phyloP scores from a whole-genome alignment of 2,113 vertebrate genomes.

The Sylvia atricapilla region DNA sequence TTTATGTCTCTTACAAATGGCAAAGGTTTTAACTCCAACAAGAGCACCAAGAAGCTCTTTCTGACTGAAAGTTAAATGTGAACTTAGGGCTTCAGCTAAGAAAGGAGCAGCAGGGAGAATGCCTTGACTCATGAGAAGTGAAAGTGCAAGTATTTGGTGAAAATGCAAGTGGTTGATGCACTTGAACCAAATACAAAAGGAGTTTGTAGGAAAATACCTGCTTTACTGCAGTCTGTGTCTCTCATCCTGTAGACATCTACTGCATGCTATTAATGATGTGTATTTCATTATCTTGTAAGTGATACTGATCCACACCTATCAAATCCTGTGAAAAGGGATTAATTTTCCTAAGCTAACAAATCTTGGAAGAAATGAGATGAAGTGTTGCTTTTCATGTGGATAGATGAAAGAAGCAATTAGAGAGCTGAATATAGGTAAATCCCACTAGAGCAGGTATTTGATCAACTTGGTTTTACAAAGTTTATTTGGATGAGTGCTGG shows the following conservation, averaged over 20 bases:
- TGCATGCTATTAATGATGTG: neutral
- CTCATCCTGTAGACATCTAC: neutral
- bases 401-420: conserved; percentile 48
- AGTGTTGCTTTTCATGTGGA: conserved; percentile 17
- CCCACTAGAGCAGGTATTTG: neutral
- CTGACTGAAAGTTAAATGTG: neutral
- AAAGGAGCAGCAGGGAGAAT: fast-evolving
- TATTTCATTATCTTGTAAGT: neutral
- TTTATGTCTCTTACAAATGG: neutral
- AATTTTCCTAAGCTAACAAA: conserved; percentile 38
- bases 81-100: neutral
- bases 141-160: neutral
- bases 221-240: neutral
- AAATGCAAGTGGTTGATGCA: neutral
- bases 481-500: neutral
- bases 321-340: conserved; percentile 8
- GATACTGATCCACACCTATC: neutral
- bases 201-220: neutral
- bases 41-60: neutral
- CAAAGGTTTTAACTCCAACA: neutral
- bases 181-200: neutral
- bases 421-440: conserved; percentile 1
- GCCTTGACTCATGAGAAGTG: neutral
- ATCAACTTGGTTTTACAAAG: conserved; percentile 5
- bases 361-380: conserved; percentile 16